A percentile compares a stretch with the other conserved stretches of the same genome.
These are phyloP conservation scores for Hippoglossus hippoglossus DNA, from an alignment of 2,797 vertebrate genomes.

Conservation along the genomic window DNA sequence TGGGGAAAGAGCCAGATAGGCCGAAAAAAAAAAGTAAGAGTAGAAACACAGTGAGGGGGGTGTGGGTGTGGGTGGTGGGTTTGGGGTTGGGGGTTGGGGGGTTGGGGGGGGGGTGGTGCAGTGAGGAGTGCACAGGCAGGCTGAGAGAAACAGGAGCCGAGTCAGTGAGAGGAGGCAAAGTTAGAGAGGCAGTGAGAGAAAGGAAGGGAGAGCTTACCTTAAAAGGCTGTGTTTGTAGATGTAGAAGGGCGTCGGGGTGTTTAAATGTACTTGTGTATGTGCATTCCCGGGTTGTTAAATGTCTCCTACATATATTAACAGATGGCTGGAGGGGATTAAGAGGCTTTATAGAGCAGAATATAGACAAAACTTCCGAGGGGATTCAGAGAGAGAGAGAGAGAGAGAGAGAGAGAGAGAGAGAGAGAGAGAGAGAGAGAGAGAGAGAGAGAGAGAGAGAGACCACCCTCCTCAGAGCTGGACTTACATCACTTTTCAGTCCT, in stretches of 20 bases:
- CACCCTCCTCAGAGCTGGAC: conserved; percentile 18
- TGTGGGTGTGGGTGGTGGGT: neutral
- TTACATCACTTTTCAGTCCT: conserved; percentile 22
- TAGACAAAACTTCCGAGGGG: conserved; percentile 16
- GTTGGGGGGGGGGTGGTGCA: too few species aligned
- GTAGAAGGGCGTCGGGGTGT: conserved; percentile 52
- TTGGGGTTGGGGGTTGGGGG: neutral
- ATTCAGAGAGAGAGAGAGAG: conserved; percentile 11
- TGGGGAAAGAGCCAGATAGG: conserved; percentile 25
- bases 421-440: neutral
- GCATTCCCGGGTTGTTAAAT: conserved; percentile 51
- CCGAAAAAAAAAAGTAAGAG: conserved; percentile 9
- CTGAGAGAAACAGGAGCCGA: conserved; percentile 29
- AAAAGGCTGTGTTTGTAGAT: conserved; percentile 78
- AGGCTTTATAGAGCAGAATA: conserved; percentile 23
- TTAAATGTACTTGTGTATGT: conserved; percentile 61
- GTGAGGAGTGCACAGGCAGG: neutral
- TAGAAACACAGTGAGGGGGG: conserved; percentile 17
- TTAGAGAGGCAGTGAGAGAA: conserved; percentile 34
- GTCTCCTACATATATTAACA: conserved; percentile 45
- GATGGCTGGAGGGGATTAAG: conserved; percentile 11
- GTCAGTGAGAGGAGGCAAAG: conserved; percentile 31
- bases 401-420: conserved; percentile 5
- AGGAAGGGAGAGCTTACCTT: conserved; percentile 74
- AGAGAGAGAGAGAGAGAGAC: conserved; percentile 7